These are phyloP conservation scores for Nebria salina DNA, from an alignment of 2,888 invertebrate genomes.

Conservation along the genomic window DNA sequence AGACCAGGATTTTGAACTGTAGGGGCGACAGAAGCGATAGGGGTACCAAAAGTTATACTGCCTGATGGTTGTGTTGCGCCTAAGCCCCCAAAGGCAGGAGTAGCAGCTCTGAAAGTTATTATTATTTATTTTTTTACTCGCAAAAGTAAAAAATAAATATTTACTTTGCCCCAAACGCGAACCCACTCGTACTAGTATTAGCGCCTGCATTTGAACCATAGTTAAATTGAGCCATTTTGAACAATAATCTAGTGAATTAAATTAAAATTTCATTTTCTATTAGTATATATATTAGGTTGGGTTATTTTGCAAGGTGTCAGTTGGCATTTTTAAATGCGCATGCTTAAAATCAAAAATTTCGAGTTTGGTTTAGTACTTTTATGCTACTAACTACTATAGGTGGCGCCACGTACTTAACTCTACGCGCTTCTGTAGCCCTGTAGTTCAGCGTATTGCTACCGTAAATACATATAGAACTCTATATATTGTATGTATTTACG, in stretches of 20 bases:
- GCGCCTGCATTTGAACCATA: slow-evolving; percentile 66
- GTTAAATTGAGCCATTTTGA: slow-evolving; percentile 55
- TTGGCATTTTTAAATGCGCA: background rate
- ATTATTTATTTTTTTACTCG: slow-evolving; percentile 23
- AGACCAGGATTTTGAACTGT: slow-evolving; percentile 48
- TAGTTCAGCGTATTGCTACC: too few species aligned
- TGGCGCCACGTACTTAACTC: too few species aligned
- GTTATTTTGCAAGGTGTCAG: background rate
- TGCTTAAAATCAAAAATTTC: too few species aligned
- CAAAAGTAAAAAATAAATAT: slow-evolving; percentile 48
- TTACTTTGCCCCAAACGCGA: slow-evolving; percentile 66
- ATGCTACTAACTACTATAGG: too few species aligned
- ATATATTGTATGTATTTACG: too few species aligned
- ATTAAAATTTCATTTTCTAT: background rate
- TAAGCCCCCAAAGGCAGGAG: slow-evolving; percentile 48
- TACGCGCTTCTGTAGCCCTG: too few species aligned
- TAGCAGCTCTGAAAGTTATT: slow-evolving; percentile 33
- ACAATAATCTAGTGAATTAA: background rate
- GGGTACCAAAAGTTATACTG: slow-evolving; percentile 51
- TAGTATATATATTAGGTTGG: background rate
- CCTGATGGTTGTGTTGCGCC: slow-evolving; percentile 49
- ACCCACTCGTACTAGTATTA: slow-evolving; percentile 63
- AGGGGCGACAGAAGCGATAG: slow-evolving; percentile 46
- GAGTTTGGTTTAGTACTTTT: too few species aligned
- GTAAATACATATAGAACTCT: too few species aligned